Percentiles rank a stretch among this genome's conserved stretches.
These are phyloP conservation scores for Rhinoderma darwinii DNA, from an alignment of 2,113 vertebrate genomes.

Conservation along the genomic window DNA sequence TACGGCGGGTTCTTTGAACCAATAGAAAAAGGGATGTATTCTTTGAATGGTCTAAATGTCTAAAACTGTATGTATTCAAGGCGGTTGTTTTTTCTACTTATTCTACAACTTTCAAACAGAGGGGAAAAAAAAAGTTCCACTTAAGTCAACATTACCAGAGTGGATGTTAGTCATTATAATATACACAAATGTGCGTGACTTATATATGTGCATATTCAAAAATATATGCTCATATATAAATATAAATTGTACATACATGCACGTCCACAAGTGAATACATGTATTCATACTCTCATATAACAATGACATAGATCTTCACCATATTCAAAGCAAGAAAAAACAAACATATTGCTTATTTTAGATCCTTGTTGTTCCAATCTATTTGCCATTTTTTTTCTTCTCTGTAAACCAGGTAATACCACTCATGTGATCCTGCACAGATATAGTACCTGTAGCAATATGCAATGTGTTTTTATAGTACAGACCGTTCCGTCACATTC, in stretches of 20 bases:
- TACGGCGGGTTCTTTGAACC: not conserved
- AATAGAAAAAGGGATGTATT: not conserved
- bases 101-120: not conserved
- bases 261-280: constrained; percentile 55
- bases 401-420: constrained; percentile 67
- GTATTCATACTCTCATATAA: constrained; percentile 58
- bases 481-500: constrained; percentile 93
- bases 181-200: constrained; percentile 45
- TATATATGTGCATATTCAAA: constrained; percentile 24
- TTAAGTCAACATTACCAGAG: constrained; percentile 45
- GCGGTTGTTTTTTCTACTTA: not conserved
- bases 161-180: constrained; percentile 39
- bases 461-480: constrained; percentile 87
- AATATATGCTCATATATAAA: constrained; percentile 54
- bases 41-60: not conserved
- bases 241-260: constrained; percentile 45
- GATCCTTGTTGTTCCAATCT: constrained; percentile 68
- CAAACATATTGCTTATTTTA: constrained; percentile 68
- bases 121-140: constrained; percentile 5
- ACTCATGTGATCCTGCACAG: constrained; percentile 66
- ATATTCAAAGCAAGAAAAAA: constrained; percentile 69
- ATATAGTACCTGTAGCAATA: constrained; percentile 61
- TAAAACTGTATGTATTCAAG: not conserved
- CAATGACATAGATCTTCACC: constrained; percentile 59
- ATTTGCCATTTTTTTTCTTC: constrained; percentile 70